Conservation (phyloP, 1,140 invertebrate genomes). For the Parasteatoda tepidariorum region DNA sequence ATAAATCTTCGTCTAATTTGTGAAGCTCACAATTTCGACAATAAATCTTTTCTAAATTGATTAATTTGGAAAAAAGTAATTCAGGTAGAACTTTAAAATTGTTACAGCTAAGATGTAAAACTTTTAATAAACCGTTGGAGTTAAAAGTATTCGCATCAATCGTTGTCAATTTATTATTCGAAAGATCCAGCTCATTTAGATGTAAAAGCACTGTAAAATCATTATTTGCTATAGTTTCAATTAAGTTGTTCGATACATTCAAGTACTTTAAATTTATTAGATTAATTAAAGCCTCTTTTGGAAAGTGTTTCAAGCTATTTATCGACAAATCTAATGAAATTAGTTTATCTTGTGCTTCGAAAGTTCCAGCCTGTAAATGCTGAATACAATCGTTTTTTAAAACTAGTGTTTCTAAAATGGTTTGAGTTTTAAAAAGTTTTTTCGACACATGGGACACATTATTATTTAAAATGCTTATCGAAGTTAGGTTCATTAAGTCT, state of each 20-base stretch:
- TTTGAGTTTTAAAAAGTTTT: not conserved
- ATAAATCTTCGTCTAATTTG: not conserved
- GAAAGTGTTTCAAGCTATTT: constrained; percentile 5
- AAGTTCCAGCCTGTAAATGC: not conserved
- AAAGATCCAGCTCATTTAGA: not conserved
- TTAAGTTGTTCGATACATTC: constrained; percentile 23
- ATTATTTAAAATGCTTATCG: not conserved
- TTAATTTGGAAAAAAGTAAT: constrained; percentile 1
- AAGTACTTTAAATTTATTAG: constrained; percentile 9
- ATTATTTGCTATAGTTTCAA: not conserved
- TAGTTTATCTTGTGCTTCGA: not conserved
- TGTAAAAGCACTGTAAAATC: not conserved
- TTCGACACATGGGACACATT: not conserved
- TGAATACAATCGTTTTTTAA: not conserved
- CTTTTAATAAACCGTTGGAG: not conserved
- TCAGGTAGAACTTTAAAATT: constrained; percentile 9
- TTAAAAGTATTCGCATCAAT: not conserved
- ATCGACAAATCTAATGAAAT: constrained; percentile 14
- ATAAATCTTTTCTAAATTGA: not conserved
- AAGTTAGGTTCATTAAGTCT: not conserved
- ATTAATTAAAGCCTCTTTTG: not conserved
- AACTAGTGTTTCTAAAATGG: not conserved
- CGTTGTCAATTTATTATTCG: constrained; percentile 8
- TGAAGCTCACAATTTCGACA: constrained; percentile 8
- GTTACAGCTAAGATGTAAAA: constrained; percentile 22